phyloP scores from a whole-genome alignment of 2,888 invertebrate genomes.

The Drosophila anomalata region DNA sequence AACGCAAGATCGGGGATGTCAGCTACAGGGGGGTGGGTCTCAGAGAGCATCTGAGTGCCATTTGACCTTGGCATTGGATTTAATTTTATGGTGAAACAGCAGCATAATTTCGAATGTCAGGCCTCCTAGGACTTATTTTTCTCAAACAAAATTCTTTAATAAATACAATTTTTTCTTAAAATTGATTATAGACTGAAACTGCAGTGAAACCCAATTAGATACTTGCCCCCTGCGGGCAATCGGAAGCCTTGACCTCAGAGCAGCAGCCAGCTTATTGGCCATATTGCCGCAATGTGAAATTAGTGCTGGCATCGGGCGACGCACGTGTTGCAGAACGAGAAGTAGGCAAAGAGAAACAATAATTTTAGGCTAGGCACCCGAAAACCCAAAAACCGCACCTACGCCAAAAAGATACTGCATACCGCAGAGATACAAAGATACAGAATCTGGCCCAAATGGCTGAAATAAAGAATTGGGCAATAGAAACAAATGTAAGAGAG shows the following conservation, averaged over 20 bases:
- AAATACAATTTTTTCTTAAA: background rate
- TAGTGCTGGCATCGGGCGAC: constrained; percentile 22
- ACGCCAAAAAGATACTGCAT: constrained; percentile 50
- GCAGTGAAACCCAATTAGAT: constrained; percentile 19
- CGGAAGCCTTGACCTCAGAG: constrained; percentile 63
- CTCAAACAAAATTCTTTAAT: background rate
- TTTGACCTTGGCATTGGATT: constrained; percentile 75
- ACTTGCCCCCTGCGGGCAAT: constrained; percentile 1
- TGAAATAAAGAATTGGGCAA: constrained; percentile 16
- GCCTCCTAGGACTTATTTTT: background rate
- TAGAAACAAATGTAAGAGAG: constrained; percentile 34
- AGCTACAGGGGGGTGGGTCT: background rate
- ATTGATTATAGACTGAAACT: background rate
- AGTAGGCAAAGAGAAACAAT: constrained; percentile 2
- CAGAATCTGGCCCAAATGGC: constrained; percentile 42
- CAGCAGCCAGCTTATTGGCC: constrained; percentile 15
- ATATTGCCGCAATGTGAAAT: constrained; percentile 28
- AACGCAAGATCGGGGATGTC: background rate
- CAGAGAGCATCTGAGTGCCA: constrained; percentile 57
- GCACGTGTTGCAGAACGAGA: constrained; percentile 64
- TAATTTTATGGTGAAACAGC: constrained; percentile 62
- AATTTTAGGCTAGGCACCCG: background rate
- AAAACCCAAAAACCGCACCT: constrained; percentile 43
- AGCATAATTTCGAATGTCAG: constrained; percentile 56
- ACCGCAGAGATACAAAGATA: constrained; percentile 15